Base-by-base conservation (phyloP, 2,888 invertebrate genomes). In the Caenorhabditis sp. region DNA sequence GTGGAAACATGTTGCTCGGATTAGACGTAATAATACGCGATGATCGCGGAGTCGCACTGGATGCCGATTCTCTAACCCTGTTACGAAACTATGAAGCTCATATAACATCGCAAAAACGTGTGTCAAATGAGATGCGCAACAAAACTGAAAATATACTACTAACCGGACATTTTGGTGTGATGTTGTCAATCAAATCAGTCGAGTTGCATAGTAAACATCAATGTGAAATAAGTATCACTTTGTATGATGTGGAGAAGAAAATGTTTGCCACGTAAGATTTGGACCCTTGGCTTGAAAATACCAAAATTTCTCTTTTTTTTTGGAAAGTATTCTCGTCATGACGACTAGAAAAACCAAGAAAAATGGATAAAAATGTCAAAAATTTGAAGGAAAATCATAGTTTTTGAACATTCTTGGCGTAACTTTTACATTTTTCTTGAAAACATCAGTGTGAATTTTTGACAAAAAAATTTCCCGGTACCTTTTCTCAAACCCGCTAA, bases 71-170 rank as follows among this genome's bases (percentile, higher is more conserved):
- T 21, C 55, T 83, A 1, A 77, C 81, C 0, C 60, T 83, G 17
- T 66, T 82, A 0, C 63, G 79, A 58, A 76, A 68, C 43, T 83
- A 79, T 58, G 75, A 78, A 55, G 73, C 68, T 19, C 83, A 82
- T 64, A 63, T 75, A 3, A 63, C 63, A 14, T 68, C 78, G 5
- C 71, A 79, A 53, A 57, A 64, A 57, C 24, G 64, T 23, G 64
- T 76, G 1, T 50, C 61, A 21, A 54, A 37, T 31, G 67, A 77
- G 17, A 10, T 66, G 65, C 62, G 66, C 23, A 60, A 69, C 6
- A 69, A 54, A 66, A 43, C 50, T n/a, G 69, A 69, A 24, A n/a
- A 67, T 1, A 31, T 31, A 31, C 10, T 31, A 31, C 31, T 31
- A 31, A 64, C 54, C 51, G 68, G 61, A 21, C 57, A 62, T 21